Base-by-base conservation (phyloP, 2,797 vertebrate species). In the Lates japonicus region DNA sequence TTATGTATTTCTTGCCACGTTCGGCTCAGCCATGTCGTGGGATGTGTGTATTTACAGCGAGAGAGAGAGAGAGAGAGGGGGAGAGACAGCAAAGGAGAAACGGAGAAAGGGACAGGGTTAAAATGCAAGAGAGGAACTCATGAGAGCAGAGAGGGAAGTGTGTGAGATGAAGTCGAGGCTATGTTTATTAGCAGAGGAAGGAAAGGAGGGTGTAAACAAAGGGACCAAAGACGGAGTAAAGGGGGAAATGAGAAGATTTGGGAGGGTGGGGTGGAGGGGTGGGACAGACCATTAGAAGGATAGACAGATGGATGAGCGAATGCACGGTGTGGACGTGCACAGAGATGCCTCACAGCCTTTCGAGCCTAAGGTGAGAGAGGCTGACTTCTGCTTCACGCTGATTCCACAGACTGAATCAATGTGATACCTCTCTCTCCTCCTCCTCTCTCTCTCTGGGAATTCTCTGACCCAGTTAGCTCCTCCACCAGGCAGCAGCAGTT, bases 401-500 rank as follows among this genome's bases (percentile, higher is more conserved):
- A 88, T 87, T 80, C 85, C 74, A 83, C 78, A 73, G 82, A 82
- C 82, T 76, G 76, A 89, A 84, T 87, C 86, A 80, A 84, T 88
- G 80, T 25, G 62, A 84, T 84, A 70, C 79, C 87, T 80, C 79
- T 76, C 31, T 2, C 65, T 61, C 73, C 46, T 19, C 57, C 70
- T 37, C 33, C 70, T 63, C 79, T 41, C 52, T 74, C 81, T 90
- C 90, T 86, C 57, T 92, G 95, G 95, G 95, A 95, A 94, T 94
- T 93, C 90, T 94, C 88, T 96, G 95, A 96, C 95, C 95, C 92
- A 96, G 85, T 96, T 96, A 94, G 93, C 85, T 91, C 90, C 80
- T 91, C 83, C 90, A 90, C 74, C 91, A 92, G 81, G 90, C 90
- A 85, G 90, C 89, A 86, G 85, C 85, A 88, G 94, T 94, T 95